Evolutionary conservation across 1,140 invertebrate genomes (phyloP).

Genomic region (Periplaneta americana): DNA sequence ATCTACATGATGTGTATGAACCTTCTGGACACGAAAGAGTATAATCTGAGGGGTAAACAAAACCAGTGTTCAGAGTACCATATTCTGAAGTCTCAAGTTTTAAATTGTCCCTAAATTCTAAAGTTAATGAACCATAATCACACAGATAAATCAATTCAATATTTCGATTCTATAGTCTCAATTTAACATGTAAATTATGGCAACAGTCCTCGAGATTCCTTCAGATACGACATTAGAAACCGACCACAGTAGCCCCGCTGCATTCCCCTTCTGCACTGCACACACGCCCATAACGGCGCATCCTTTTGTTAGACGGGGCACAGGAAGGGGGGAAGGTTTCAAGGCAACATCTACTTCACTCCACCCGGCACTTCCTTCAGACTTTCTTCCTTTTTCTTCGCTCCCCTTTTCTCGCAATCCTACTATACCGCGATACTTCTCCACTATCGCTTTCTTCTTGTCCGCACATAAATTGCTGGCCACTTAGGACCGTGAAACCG

Average conservation of each 20-base stretch:
- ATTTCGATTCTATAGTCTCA: no score
- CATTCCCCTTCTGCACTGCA: neutral
- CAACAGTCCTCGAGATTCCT: no score
- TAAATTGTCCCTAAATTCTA: no score
- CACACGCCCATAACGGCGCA: neutral
- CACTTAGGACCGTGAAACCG: neutral
- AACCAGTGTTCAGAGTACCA: no score
- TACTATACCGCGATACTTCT: neutral
- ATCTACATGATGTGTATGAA: no score
- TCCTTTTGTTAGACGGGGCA: neutral
- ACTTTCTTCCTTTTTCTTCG: neutral
- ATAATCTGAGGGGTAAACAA: no score
- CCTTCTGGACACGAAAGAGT: no score
- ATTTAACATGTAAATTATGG: no score
- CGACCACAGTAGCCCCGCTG: neutral
- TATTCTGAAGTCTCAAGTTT: no score
- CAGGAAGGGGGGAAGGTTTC: no score
- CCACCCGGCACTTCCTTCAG: neutral
- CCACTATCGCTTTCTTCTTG: neutral
- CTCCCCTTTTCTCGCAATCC: neutral
- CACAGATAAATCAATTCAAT: no score
- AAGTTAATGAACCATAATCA: no score
- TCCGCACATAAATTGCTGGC: neutral
- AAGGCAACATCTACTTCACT: neutral
- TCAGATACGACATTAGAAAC: neutral